phyloP scores from a whole-genome alignment of 1,140 invertebrate species.

The Musca vetustissima region DNA sequence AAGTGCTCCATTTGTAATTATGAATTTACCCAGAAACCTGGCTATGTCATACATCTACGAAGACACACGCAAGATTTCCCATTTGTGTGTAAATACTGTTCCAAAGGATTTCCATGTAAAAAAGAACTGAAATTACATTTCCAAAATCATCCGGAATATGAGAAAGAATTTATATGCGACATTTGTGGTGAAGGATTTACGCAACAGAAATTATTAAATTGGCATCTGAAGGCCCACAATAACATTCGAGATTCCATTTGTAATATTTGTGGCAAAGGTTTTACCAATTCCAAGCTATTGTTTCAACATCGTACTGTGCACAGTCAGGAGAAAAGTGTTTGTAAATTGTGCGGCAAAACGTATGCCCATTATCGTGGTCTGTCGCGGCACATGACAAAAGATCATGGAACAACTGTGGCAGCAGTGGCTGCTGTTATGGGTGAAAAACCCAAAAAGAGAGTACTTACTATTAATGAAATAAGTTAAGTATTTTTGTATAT shows the following conservation, averaged over 20 bases:
- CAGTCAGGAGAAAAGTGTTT: slow-evolving; percentile 25
- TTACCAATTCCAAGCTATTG: slow-evolving; percentile 37
- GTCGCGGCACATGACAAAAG: slow-evolving; percentile 25
- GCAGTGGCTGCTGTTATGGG: slow-evolving; percentile 16
- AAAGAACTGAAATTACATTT: slow-evolving; percentile 29
- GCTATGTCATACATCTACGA: slow-evolving; percentile 24
- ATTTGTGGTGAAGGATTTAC: slow-evolving; percentile 32
- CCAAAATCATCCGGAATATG: slow-evolving; percentile 25
- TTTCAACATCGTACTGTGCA: slow-evolving; percentile 39
- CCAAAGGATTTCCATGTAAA: slow-evolving; percentile 35
- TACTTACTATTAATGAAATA: slow-evolving; percentile 11
- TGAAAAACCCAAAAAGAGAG: slow-evolving; percentile 14
- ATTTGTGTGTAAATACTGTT: slow-evolving; percentile 34
- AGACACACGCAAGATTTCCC: slow-evolving; percentile 19
- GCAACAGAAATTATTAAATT: slow-evolving; percentile 27
- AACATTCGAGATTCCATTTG: slow-evolving; percentile 40
- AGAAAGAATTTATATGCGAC: slow-evolving; percentile 22
- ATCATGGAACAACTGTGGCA: slow-evolving; percentile 23
- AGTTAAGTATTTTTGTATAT: not conserved
- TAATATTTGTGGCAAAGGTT: slow-evolving; percentile 38
- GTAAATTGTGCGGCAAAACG: slow-evolving; percentile 26
- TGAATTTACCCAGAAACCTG: slow-evolving; percentile 24
- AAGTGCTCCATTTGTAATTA: slow-evolving; percentile 23
- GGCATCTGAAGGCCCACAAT: slow-evolving; percentile 38
- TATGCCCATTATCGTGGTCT: slow-evolving; percentile 28